Conservation (phyloP, 1,140 invertebrate genomes). For the Ptiloglossa arizonensis region DNA sequence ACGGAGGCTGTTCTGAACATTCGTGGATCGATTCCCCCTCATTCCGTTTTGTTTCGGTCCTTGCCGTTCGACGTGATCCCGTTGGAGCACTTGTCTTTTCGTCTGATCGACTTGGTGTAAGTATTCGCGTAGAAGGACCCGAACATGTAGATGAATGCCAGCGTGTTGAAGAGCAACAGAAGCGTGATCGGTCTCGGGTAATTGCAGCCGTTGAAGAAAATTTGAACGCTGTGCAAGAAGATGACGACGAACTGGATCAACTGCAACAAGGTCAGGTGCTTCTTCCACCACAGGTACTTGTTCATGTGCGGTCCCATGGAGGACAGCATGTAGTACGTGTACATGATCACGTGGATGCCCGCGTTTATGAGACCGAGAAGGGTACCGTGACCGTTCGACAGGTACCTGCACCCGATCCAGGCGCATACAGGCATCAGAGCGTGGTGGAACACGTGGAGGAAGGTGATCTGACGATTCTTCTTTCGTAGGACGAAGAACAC, state of each 20-base stretch:
- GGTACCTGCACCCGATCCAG: conserved; percentile 93
- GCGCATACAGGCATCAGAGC: conserved; percentile 87
- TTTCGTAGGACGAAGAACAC: conserved; percentile 93
- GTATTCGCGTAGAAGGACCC: conserved; percentile 90
- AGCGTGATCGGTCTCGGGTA: conserved; percentile 86
- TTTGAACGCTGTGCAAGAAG: conserved; percentile 87
- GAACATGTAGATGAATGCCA: conserved; percentile 92
- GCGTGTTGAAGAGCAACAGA: conserved; percentile 88
- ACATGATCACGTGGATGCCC: conserved; percentile 93
- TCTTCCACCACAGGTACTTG: conserved; percentile 95
- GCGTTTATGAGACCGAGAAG: conserved; percentile 93
- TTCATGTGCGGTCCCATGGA: conserved; percentile 91
- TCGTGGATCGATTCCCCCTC: neutral
- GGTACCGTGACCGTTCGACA: conserved; percentile 90
- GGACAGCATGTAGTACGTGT: conserved; percentile 91
- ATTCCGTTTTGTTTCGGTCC: neutral
- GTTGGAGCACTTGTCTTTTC: conserved; percentile 58
- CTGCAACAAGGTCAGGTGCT: conserved; percentile 92
- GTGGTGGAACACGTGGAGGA: conserved; percentile 90
- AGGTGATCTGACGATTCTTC: conserved; percentile 88
- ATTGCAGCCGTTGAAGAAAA: conserved; percentile 85
- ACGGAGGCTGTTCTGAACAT: neutral
- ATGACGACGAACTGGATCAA: conserved; percentile 92
- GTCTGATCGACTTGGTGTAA: conserved; percentile 81
- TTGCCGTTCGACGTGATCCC: neutral